Evolutionary conservation across 1,140 invertebrate genomes (phyloP), one percentile per base, ranked within the genome.

Genomic region (Camponotus floridanus): DNA sequence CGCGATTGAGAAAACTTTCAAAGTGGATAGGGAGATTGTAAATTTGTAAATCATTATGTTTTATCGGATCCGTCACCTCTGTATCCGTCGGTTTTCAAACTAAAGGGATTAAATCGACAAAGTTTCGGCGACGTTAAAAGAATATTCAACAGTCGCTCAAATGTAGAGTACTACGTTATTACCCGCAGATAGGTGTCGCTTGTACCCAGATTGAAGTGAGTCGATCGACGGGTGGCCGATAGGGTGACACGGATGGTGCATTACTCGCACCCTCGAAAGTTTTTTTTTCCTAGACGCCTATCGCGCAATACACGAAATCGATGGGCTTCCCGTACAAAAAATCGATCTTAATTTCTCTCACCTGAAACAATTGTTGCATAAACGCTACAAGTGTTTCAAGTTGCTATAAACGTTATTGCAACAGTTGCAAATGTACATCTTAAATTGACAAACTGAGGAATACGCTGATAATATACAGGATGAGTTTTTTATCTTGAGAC

Each of bases 211-310:
- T 61, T 71, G 76, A 64, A 67, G 21, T 70, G 83, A 76, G 83
- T 76, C 80, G 71, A 91, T 91, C 89, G 76, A 68, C 81, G 59
- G 89, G 87, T 86, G 89, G 87, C 55, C 87, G 85, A 91, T 85
- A 68, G 85, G 64, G 61, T 90, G 64, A 92, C 90, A 90, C 86
- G 87, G 57, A 68, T 81, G 87, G 87, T 91, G 89, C 91, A 90
- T 92, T 92, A 92, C 89, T 65, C 55, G 62, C 76, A 73, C 73
- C 39, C 33, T 67, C 39, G 76, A 71, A 86, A 78, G 70, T 88
- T 68, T 64, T 76, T 81, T 88, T 31, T 87, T 57, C 8, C 15
- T 48, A 26, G 21, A 86, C 74, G 57, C 81, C 78, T 61, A 80
- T 67, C 26, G 39, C 59, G 39, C 45, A 15, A 59, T n/a, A 39